Conservation (phyloP, 2,888 invertebrate species). For the Philereme transversata region DNA sequence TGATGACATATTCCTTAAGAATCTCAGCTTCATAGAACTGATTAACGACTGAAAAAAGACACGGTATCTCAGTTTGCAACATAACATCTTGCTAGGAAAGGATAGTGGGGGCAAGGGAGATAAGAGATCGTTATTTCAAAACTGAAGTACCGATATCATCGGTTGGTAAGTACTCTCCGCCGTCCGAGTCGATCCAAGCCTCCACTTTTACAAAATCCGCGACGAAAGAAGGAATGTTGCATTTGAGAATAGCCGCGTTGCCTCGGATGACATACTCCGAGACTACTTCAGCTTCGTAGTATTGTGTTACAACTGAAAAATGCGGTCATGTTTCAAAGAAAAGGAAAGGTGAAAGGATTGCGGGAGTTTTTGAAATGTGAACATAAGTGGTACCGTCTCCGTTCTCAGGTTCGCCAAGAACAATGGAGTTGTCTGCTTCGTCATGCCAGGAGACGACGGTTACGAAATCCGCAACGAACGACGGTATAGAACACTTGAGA, state of each 20-base stretch:
- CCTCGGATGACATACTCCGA: slow-evolving; percentile 95
- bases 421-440: slow-evolving; percentile 86
- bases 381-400: slow-evolving; percentile 61
- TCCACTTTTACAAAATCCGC: slow-evolving; percentile 96
- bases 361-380: slow-evolving; percentile 28
- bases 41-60: slow-evolving; percentile 85
- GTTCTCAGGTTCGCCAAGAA: slow-evolving; percentile 61
- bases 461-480: slow-evolving; percentile 96
- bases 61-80: slow-evolving; percentile 28
- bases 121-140: slow-evolving; percentile 34
- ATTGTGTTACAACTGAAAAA: slow-evolving; percentile 92
- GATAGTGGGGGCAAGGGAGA: slow-evolving; percentile 32
- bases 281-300: slow-evolving; percentile 94
- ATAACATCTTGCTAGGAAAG: slow-evolving; percentile 22
- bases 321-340: slow-evolving; percentile 20
- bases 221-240: slow-evolving; percentile 95
- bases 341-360: slow-evolving; percentile 32
- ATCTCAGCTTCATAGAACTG: slow-evolving; percentile 96
- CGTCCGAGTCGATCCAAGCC: slow-evolving; percentile 89
- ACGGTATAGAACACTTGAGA: slow-evolving; percentile 95
- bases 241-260: slow-evolving; percentile 93
- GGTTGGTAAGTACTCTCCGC: slow-evolving; percentile 87
- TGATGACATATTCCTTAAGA: slow-evolving; percentile 94
- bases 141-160: slow-evolving; percentile 87
- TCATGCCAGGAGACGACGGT: slow-evolving; percentile 94